A percentile compares a stretch with the other conserved stretches of the same genome.
These are phyloP conservation scores for Drosophila fungiperda DNA, from an alignment of 2,888 invertebrate species.

Conservation along the genomic window DNA sequence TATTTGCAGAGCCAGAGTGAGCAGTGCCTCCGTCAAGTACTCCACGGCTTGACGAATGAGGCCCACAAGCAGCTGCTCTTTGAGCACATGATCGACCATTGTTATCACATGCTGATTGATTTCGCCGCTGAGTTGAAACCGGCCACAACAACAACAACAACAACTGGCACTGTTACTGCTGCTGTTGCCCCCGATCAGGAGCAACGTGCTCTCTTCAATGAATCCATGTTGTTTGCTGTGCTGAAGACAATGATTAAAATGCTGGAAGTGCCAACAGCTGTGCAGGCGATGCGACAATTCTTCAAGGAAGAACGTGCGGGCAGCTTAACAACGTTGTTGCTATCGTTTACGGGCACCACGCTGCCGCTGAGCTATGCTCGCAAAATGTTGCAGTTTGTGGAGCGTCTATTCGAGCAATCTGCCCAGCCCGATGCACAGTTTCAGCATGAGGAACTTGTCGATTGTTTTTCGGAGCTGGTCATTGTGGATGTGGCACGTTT, in stretches of 20 bases:
- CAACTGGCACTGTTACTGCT: constrained; percentile 1
- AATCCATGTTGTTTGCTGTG: constrained; percentile 82
- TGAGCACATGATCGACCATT: constrained; percentile 88
- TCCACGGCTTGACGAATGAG: constrained; percentile 85
- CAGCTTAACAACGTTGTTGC: constrained; percentile 91
- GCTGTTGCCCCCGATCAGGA: constrained; percentile 34
- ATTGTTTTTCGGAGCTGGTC: constrained; percentile 88
- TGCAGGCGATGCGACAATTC: constrained; percentile 92
- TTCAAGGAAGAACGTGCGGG: constrained; percentile 89
- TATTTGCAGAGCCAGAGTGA: constrained; percentile 89
- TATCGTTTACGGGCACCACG: constrained; percentile 92
- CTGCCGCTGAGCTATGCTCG: constrained; percentile 90
- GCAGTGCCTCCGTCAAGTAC: constrained; percentile 86
- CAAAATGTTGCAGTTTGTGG: constrained; percentile 92
- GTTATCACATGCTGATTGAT: constrained; percentile 89
- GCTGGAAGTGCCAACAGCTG: constrained; percentile 92
- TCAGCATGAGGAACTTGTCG: constrained; percentile 88
- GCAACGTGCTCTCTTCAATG: constrained; percentile 79
- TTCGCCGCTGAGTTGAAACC: constrained; percentile 85
- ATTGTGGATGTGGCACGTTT: constrained; percentile 88
- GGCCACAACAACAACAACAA: background rate
- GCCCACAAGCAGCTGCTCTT: constrained; percentile 88
- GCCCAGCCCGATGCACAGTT: constrained; percentile 88
- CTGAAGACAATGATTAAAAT: constrained; percentile 93
- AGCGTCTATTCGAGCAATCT: constrained; percentile 89